A percentile compares a stretch with the other conserved stretches of the same genome.
Conservation (phyloP, 1,140 invertebrate genomes). For the Drosophila willistoni region DNA sequence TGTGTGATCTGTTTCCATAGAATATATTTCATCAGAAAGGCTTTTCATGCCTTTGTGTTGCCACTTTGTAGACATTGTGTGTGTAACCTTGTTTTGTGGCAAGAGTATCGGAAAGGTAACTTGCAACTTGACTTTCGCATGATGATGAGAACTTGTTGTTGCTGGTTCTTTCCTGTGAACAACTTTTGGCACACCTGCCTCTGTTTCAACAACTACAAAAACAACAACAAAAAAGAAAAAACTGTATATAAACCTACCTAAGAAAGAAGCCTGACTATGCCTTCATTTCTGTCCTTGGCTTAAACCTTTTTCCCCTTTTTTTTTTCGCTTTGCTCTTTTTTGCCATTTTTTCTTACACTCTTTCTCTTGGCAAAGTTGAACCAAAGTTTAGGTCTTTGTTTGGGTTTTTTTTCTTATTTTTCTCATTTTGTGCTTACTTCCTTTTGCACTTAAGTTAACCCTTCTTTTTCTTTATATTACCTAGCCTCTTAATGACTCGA, state of each 20-base stretch:
- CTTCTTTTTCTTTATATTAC: not conserved
- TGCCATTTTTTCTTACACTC: not conserved
- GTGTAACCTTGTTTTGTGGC: not conserved
- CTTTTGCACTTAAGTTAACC: conserved; percentile 23
- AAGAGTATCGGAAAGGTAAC: conserved; percentile 1
- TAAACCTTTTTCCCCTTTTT: not conserved
- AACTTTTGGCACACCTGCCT: conserved; percentile 71
- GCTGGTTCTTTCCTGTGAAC: conserved; percentile 50
- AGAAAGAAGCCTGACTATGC: conserved; percentile 51
- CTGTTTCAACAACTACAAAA: conserved; percentile 9
- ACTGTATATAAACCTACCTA: too few relatives aligned
- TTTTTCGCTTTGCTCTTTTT: not conserved
- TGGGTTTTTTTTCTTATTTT: not conserved
- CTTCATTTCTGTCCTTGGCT: conserved; percentile 14
- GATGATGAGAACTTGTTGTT: conserved; percentile 45
- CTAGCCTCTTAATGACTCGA: conserved; percentile 49
- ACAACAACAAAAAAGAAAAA: not conserved
- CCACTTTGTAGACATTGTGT: not conserved
- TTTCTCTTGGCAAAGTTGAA: conserved; percentile 32
- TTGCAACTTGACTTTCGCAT: conserved; percentile 42
- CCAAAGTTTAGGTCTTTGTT: conserved; percentile 52
- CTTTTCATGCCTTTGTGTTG: too few relatives aligned
- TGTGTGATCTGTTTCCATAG: too few relatives aligned
- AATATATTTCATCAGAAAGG: too few relatives aligned
- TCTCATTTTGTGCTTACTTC: conserved; percentile 27